These are phyloP conservation scores for Eira barbara DNA, from an alignment of 2,113 vertebrate species.

Conservation along the genomic window DNA sequence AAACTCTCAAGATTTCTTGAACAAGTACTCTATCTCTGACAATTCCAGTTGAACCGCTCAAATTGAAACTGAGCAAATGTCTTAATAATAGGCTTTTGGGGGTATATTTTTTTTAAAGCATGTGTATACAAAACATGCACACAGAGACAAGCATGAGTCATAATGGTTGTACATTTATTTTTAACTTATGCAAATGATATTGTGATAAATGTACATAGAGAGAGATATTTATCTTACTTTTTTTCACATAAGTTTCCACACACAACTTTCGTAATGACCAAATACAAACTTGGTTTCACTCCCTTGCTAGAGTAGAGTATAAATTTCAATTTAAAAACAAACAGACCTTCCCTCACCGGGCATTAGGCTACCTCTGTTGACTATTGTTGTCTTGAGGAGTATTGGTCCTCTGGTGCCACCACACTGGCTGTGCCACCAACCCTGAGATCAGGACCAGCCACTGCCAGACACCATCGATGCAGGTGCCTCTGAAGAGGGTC, in stretches of 20 bases:
- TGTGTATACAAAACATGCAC: neutral
- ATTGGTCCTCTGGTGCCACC: neutral
- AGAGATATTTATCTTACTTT: neutral
- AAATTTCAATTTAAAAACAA: slow-evolving; percentile 27
- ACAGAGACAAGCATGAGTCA: neutral
- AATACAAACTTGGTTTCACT: neutral
- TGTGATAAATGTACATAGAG: neutral
- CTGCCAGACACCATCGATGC: neutral
- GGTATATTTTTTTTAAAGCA: neutral
- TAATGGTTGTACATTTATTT: neutral
- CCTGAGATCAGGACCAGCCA: neutral
- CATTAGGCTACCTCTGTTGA: neutral
- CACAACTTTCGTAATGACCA: neutral
- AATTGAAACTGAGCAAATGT: neutral
- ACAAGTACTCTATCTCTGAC: slow-evolving; percentile 3
- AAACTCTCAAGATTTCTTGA: slow-evolving; percentile 2
- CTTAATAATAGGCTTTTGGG: neutral
- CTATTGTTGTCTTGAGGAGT: neutral
- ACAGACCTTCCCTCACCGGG: neutral
- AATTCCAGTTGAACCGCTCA: neutral
- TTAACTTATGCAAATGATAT: neutral
- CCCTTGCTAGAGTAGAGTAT: neutral
- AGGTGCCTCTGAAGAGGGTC: neutral
- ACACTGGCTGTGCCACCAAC: neutral
- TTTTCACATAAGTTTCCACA: neutral